Evolutionary conservation across 2,797 vertebrate genomes (phyloP).

Genomic region (Acridotheres tristis): DNA sequence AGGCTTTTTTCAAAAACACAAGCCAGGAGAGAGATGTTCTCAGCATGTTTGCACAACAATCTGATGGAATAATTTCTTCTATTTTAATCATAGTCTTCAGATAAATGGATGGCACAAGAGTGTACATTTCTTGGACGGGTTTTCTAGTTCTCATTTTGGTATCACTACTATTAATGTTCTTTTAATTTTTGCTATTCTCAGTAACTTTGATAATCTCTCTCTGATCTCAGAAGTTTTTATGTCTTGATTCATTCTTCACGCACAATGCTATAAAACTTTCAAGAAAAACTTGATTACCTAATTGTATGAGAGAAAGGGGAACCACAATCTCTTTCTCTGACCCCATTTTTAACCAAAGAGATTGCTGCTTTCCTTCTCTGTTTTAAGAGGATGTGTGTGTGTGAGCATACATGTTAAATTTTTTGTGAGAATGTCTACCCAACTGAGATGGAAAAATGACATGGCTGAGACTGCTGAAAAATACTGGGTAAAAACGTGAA

Average conservation of each 20-base stretch:
- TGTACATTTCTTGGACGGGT: constrained; percentile 7
- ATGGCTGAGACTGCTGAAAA: not conserved
- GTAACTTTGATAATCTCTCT: constrained; percentile 5
- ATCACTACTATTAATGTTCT: constrained; percentile 12
- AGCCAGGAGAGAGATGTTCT: not conserved
- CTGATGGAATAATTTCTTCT: not conserved
- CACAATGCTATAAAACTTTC: not conserved
- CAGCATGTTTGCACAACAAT: constrained; percentile 26
- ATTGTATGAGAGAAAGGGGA: not conserved
- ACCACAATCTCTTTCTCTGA: not conserved
- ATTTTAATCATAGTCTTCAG: constrained; percentile 15
- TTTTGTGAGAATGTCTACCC: not conserved
- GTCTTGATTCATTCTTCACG: not conserved
- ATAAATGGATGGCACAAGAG: not conserved
- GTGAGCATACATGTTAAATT: not conserved
- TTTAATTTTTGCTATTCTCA: constrained; percentile 24
- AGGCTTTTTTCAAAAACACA: constrained; percentile 23
- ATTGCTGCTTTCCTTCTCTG: not conserved
- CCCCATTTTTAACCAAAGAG: not conserved
- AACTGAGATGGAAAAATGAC: not conserved
- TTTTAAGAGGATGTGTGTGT: not conserved
- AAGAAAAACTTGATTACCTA: not conserved
- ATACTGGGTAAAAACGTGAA: not conserved
- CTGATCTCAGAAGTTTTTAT: not conserved
- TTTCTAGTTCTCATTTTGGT: constrained; percentile 24